phyloP scores from a whole-genome alignment of 2,797 vertebrate species.

The Hippopotamyrus pictus region DNA sequence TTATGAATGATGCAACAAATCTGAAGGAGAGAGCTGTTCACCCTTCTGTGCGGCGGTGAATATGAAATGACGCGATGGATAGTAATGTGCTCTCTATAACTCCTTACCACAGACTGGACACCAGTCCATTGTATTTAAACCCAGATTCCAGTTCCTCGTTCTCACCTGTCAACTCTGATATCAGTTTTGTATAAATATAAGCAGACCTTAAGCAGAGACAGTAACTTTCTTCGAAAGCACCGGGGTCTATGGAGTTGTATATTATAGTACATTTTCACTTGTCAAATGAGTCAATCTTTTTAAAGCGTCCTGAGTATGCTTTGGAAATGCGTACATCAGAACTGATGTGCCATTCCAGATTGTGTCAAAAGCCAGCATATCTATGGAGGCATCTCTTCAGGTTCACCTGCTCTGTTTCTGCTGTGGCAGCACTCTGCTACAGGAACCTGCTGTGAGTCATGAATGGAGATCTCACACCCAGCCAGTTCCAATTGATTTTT shows the following conservation, averaged over 20 bases:
- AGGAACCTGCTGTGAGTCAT: background rate
- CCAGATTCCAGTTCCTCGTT: background rate
- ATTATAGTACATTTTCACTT: background rate
- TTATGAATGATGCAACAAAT: background rate
- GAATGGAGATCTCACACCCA: background rate
- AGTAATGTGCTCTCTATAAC: background rate
- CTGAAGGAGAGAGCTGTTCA: background rate
- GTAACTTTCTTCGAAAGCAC: background rate
- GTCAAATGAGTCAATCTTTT: background rate
- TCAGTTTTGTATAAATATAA: background rate
- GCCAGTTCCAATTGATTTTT: background rate
- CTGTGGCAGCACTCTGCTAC: background rate
- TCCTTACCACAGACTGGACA: background rate
- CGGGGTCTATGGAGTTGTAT: background rate
- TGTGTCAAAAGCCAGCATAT: background rate
- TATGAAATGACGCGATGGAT: background rate
- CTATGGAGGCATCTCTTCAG: background rate
- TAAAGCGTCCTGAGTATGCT: background rate
- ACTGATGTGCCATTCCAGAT: background rate
- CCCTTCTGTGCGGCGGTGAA: background rate
- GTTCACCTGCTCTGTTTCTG: background rate
- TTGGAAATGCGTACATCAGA: background rate
- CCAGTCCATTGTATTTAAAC: background rate
- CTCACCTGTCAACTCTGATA: background rate
- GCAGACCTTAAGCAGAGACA: background rate